A percentile compares a stretch with the other conserved stretches of the same genome.
Conservation (phyloP, 2,797 vertebrate genomes). For the Neosalanx taihuensis region DNA sequence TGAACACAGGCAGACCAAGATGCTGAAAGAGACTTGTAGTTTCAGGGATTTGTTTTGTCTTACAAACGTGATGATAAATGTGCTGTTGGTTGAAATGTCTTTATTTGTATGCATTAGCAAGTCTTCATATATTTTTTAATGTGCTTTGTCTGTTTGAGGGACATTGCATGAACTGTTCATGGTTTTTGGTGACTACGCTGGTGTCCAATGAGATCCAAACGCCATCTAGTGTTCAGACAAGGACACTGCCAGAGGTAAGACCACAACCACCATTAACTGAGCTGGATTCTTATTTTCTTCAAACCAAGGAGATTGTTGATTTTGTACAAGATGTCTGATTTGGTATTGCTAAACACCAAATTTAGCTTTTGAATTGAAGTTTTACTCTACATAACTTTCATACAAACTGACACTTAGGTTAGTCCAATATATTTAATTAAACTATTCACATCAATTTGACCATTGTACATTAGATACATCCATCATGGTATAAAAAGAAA, state of each 20-base stretch:
- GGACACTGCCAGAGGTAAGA: background rate
- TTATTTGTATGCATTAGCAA: too few relatives aligned
- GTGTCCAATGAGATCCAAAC: background rate
- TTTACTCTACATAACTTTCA: background rate
- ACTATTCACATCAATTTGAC: constrained; percentile 7
- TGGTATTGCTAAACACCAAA: constrained; percentile 39
- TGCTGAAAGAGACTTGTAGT: too few relatives aligned
- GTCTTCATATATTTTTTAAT: too few relatives aligned
- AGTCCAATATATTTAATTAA: background rate
- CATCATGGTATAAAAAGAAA: constrained; percentile 1
- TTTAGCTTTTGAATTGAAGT: too few relatives aligned
- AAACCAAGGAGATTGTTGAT: constrained; percentile 17
- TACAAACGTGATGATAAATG: too few relatives aligned
- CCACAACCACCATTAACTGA: background rate
- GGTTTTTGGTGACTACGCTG: too few relatives aligned
- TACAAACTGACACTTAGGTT: background rate
- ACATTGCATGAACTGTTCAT: too few relatives aligned
- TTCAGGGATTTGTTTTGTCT: too few relatives aligned
- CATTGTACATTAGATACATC: background rate
- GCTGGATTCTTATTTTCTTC: too few relatives aligned
- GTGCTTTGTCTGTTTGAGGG: too few relatives aligned
- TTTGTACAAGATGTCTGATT: constrained; percentile 73
- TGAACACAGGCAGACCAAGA: too few relatives aligned
- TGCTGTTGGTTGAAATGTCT: too few relatives aligned
- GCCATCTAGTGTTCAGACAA: background rate